Conservation (phyloP, 1,140 invertebrate genomes). For the Rhizoglyphus robini region DNA sequence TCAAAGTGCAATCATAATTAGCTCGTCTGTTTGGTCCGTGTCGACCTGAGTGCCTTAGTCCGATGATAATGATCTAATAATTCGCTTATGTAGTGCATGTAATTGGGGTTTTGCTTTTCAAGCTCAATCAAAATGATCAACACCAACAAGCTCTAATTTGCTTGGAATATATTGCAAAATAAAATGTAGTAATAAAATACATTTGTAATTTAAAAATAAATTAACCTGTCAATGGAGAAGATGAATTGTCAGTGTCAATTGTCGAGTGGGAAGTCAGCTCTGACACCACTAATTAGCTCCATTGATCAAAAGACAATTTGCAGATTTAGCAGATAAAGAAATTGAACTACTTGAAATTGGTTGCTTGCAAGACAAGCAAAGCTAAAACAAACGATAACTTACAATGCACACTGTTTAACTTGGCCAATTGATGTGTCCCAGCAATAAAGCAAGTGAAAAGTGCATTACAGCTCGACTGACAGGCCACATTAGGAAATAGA, state of each 20-base stretch:
- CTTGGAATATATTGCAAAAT: background rate
- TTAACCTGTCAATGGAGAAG: slow-evolving; percentile 5
- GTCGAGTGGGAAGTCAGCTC: background rate
- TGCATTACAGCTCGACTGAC: too few species aligned
- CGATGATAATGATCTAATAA: background rate
- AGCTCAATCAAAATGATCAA: background rate
- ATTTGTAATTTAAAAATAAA: slow-evolving; percentile 13
- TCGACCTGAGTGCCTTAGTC: background rate
- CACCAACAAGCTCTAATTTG: background rate
- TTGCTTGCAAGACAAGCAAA: too few species aligned
- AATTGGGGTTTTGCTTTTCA: background rate
- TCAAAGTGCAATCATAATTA: too few species aligned
- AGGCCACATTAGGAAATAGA: background rate
- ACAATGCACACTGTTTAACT: too few species aligned
- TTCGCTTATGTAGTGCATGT: too few species aligned
- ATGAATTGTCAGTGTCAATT: background rate
- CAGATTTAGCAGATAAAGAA: too few species aligned
- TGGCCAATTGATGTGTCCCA: too few species aligned
- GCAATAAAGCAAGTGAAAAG: too few species aligned
- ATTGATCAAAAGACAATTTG: background rate
- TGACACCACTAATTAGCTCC: background rate
- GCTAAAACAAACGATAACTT: too few species aligned
- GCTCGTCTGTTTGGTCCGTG: too few species aligned
- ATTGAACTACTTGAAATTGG: too few species aligned
- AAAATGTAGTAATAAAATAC: background rate